These are phyloP conservation scores for Zaprionus tsacasi DNA, from an alignment of 1,140 invertebrate genomes.

Conservation along the genomic window DNA sequence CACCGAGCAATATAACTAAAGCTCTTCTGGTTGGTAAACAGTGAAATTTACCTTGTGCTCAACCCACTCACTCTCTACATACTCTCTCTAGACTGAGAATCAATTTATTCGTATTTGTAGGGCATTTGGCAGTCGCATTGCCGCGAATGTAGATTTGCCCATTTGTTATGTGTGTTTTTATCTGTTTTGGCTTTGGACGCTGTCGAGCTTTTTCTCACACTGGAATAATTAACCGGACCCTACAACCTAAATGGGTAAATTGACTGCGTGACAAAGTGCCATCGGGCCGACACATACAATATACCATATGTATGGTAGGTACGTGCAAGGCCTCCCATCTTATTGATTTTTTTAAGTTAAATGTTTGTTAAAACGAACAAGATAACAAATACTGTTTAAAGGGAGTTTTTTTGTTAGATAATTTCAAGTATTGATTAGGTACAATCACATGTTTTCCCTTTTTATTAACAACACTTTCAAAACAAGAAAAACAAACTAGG, in stretches of 20 bases:
- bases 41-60: too few relatives aligned
- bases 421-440: too few relatives aligned
- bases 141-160: background rate
- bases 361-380: too few relatives aligned
- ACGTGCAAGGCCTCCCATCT: too few relatives aligned
- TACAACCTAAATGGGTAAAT: slow-evolving; percentile 6
- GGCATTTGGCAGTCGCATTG: background rate
- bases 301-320: background rate
- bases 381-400: too few relatives aligned
- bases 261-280: slow-evolving; percentile 3
- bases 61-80: too few relatives aligned
- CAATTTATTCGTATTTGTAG: background rate
- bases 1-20: background rate
- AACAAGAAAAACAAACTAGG: too few relatives aligned
- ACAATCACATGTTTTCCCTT: too few relatives aligned
- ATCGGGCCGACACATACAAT: background rate
- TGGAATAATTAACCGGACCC: background rate
- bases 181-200: background rate
- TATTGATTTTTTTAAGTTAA: too few relatives aligned
- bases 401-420: too few relatives aligned
- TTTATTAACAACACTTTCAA: too few relatives aligned
- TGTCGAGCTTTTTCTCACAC: slow-evolving; percentile 40
- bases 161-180: background rate
- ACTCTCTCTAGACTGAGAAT: background rate
- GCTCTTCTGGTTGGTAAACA: background rate